A percentile compares a stretch with the other conserved stretches of the same genome.
Evolutionary conservation across 2,888 invertebrate species (phyloP).

Genomic region (Brachypalpus laphriformis): DNA sequence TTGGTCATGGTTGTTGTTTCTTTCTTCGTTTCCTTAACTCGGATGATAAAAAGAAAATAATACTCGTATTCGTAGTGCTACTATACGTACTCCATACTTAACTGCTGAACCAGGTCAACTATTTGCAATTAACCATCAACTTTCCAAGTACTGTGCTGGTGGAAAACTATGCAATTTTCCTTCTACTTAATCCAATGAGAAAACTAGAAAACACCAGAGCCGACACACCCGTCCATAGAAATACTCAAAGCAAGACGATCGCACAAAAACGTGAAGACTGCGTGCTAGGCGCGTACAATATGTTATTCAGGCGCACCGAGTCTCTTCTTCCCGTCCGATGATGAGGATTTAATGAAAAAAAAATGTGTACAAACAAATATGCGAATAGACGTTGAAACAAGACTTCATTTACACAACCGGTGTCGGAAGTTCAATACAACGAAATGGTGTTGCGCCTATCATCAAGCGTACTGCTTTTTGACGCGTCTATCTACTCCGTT

Average conservation of each 20-base stretch:
- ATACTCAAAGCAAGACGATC: constrained; percentile 28
- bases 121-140: neutral
- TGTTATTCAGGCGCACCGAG: neutral
- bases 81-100: constrained; percentile 51
- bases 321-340: neutral
- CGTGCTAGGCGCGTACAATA: constrained; percentile 24
- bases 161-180: neutral
- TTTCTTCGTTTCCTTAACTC: neutral
- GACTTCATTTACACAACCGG: neutral
- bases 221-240: constrained; percentile 36
- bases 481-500: constrained; percentile 15
- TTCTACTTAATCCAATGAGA: constrained; percentile 6
- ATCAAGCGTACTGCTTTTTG: neutral
- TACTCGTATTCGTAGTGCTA: too few relatives aligned
- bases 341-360: constrained; percentile 29
- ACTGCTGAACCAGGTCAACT: constrained; percentile 21
- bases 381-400: constrained; percentile 34
- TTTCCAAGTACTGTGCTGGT: neutral
- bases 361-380: constrained; percentile 28
- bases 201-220: constrained; percentile 9
- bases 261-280: constrained; percentile 28
- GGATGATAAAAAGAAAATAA: constrained; percentile 7
- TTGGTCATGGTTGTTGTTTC: neutral
- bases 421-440: constrained; percentile 33
- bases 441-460: constrained; percentile 16